Evolutionary conservation across 2,888 invertebrate genomes (phyloP).

Genomic region (Thumatha senex): DNA sequence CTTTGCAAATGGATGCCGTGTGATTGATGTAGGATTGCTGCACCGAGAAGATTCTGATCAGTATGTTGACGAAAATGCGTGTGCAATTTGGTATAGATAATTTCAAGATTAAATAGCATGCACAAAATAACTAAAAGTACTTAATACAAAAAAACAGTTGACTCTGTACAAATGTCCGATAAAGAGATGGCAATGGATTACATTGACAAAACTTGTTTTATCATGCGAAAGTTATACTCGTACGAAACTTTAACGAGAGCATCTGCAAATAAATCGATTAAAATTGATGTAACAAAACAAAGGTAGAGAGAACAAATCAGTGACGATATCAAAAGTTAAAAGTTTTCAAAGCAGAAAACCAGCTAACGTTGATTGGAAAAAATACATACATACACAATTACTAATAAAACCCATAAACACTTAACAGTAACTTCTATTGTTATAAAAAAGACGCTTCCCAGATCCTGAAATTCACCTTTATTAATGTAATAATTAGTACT

Average conservation of each 20-base stretch:
- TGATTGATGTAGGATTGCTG: constrained; percentile 30
- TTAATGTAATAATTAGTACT: too few relatives aligned
- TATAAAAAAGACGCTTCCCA: too few relatives aligned
- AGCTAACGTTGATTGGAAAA: too few relatives aligned
- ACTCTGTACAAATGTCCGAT: constrained; percentile 12
- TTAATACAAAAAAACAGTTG: constrained; percentile 23
- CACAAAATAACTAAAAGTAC: constrained; percentile 11
- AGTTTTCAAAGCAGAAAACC: too few relatives aligned
- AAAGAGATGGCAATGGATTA: constrained; percentile 18
- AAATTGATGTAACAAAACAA: constrained; percentile 22
- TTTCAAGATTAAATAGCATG: constrained; percentile 2
- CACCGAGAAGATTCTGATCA: constrained; percentile 29
- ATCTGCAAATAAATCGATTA: constrained; percentile 24
- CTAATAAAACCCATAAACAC: too few relatives aligned
- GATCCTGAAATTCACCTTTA: too few relatives aligned
- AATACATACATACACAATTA: too few relatives aligned
- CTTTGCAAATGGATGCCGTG: constrained; percentile 41
- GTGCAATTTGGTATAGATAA: constrained; percentile 24
- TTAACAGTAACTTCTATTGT: too few relatives aligned
- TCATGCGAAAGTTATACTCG: constrained; percentile 30
- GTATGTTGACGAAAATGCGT: constrained; percentile 17
- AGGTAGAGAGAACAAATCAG: constrained; percentile 19
- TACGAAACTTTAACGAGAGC: constrained; percentile 29
- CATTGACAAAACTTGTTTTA: constrained; percentile 27
- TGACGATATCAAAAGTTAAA: constrained; percentile 15